Conservation (phyloP, 1,140 invertebrate species). For the Camponotus pennsylvanicus region DNA sequence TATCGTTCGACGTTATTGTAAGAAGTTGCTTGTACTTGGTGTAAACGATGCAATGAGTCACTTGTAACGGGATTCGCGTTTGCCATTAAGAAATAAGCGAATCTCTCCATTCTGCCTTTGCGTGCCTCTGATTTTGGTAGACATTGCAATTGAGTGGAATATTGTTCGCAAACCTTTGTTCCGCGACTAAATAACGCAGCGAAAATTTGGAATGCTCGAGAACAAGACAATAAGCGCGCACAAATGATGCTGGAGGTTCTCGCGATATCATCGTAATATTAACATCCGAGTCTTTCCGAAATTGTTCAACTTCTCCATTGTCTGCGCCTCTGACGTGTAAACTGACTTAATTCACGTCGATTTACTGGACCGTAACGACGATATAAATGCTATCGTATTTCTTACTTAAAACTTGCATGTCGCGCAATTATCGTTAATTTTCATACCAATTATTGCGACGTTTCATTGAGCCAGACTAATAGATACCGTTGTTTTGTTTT, state of each 20-base stretch:
- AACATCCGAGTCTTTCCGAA: constrained; percentile 37
- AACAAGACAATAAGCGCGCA: constrained; percentile 8
- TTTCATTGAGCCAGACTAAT: background rate
- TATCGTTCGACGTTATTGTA: background rate
- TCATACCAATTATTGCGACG: constrained; percentile 44
- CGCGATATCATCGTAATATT: constrained; percentile 6
- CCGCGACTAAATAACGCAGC: constrained; percentile 11
- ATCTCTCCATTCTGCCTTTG: background rate
- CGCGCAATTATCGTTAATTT: constrained; percentile 28
- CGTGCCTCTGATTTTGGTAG: background rate
- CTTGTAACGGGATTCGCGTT: background rate
- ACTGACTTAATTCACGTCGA: constrained; percentile 40
- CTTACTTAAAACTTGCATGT: constrained; percentile 54
- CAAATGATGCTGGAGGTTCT: constrained; percentile 22
- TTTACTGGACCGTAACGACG: constrained; percentile 50
- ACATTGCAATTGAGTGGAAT: background rate
- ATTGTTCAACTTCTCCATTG: constrained; percentile 60
- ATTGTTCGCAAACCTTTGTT: background rate
- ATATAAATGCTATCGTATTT: constrained; percentile 63
- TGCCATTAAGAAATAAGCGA: background rate
- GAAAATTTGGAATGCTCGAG: constrained; percentile 32
- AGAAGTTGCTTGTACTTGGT: background rate
- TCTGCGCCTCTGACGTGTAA: background rate
- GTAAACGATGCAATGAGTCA: background rate
- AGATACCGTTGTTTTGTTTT: too few relatives aligned